Evolutionary conservation across 2,797 vertebrate genomes (phyloP).

Genomic region (Lithobates sylvaticus): DNA sequence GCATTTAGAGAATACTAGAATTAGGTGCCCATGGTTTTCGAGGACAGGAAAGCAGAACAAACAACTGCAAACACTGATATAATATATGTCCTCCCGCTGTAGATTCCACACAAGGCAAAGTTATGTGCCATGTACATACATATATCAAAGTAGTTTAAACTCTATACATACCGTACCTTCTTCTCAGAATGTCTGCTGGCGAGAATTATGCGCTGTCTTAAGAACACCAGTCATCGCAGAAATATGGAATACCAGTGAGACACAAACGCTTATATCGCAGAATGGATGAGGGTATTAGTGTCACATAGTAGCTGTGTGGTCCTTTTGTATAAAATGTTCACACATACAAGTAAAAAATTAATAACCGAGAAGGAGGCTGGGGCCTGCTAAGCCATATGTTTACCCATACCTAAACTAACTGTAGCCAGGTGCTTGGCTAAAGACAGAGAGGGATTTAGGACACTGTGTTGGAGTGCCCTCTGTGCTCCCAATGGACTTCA

Average conservation of each 20-base stretch:
- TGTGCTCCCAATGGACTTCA: too few relatives aligned
- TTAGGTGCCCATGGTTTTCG: neutral
- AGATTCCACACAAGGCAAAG: constrained; percentile 1
- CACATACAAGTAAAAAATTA: neutral
- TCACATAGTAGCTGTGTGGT: neutral
- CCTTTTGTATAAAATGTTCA: constrained; percentile 41
- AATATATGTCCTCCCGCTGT: neutral
- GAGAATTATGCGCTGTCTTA: constrained; percentile 1
- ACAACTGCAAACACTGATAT: neutral
- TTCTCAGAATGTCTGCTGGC: neutral
- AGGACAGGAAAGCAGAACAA: neutral
- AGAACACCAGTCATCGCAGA: neutral
- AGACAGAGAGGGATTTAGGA: too few relatives aligned
- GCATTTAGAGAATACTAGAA: too few relatives aligned
- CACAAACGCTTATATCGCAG: neutral
- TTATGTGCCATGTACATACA: neutral
- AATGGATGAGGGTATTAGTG: neutral
- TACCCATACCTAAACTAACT: neutral
- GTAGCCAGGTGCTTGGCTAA: too few relatives aligned
- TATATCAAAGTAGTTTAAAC: constrained; percentile 31
- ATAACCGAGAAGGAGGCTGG: neutral
- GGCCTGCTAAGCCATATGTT: neutral
- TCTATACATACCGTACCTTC: neutral
- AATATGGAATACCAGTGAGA: neutral
- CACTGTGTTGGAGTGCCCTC: too few relatives aligned